A percentile compares a stretch with the other conserved stretches of the same genome.
phyloP scores from a whole-genome alignment of 2,888 invertebrate genomes.

The Cynaeus angustus region DNA sequence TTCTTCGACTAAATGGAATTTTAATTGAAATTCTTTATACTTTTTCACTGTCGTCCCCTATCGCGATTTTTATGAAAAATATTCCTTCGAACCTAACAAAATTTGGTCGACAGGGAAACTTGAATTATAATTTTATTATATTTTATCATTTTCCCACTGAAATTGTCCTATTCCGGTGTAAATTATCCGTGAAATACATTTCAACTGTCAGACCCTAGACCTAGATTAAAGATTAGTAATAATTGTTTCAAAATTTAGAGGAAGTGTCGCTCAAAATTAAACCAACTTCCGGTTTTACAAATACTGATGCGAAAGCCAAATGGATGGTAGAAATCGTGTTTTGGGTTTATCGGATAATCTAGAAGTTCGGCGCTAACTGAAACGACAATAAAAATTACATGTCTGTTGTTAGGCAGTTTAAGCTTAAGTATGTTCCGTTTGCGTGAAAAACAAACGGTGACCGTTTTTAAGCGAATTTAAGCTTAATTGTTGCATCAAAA shows the following conservation, averaged over 20 bases:
- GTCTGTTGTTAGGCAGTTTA: no score
- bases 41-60: conserved; percentile 47
- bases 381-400: no score
- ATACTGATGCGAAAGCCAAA: background rate
- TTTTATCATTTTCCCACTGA: conserved; percentile 31
- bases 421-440: no score
- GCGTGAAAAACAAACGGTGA: no score
- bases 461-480: no score
- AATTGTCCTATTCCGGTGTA: conserved; percentile 11
- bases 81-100: no score
- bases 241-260: conserved; percentile 41
- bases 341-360: background rate
- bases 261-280: conserved; percentile 48
- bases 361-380: no score
- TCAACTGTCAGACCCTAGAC: conserved; percentile 15
- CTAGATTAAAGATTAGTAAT: conserved; percentile 44
- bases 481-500: no score
- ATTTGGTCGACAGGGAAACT: conserved; percentile 5
- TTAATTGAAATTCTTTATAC: conserved; percentile 53
- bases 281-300: conserved; percentile 41
- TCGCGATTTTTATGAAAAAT: conserved; percentile 38
- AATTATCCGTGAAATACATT: conserved; percentile 43
- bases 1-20: conserved; percentile 45
- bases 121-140: conserved; percentile 20
- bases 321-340: background rate